Evolutionary conservation across 1,140 invertebrate genomes (phyloP).

Genomic region (Drosophila repletoides): DNA sequence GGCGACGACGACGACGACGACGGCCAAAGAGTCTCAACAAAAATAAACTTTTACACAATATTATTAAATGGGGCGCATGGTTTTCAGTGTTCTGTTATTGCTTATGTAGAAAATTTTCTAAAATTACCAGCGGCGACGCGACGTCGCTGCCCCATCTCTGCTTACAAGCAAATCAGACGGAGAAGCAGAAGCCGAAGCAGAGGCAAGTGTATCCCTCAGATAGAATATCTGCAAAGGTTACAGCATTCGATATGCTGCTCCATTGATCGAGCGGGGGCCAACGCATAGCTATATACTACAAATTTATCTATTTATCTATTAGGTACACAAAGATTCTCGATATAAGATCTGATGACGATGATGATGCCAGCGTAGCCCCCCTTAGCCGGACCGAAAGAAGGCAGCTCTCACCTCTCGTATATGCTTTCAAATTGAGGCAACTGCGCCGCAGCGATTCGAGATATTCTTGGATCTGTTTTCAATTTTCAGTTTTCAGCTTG

Average conservation of each 20-base stretch:
- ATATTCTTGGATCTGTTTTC: constrained; percentile 77
- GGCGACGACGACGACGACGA: background rate
- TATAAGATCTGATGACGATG: constrained; percentile 5
- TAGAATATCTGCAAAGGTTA: constrained; percentile 57
- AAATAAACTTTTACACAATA: constrained; percentile 76
- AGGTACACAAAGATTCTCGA: background rate
- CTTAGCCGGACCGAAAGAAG: background rate
- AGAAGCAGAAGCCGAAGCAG: constrained; percentile 12
- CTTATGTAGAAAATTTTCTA: constrained; percentile 59
- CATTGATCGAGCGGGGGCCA: constrained; percentile 35
- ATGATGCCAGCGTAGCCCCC: background rate
- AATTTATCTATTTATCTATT: no score
- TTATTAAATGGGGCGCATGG: constrained; percentile 64
- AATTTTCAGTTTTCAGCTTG: constrained; percentile 55
- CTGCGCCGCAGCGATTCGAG: constrained; percentile 52
- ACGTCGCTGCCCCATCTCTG: background rate
- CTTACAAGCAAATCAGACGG: background rate
- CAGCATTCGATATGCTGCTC: constrained; percentile 31
- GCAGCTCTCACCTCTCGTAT: constrained; percentile 18
- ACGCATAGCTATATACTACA: constrained; percentile 10
- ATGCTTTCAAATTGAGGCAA: constrained; percentile 43
- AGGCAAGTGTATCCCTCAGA: constrained; percentile 46
- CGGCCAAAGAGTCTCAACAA: constrained; percentile 41
- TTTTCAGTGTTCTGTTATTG: constrained; percentile 57
- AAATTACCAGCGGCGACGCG: constrained; percentile 49